These are phyloP conservation scores for Craniophora ligustri DNA, from an alignment of 2,888 invertebrate genomes.

Conservation along the genomic window DNA sequence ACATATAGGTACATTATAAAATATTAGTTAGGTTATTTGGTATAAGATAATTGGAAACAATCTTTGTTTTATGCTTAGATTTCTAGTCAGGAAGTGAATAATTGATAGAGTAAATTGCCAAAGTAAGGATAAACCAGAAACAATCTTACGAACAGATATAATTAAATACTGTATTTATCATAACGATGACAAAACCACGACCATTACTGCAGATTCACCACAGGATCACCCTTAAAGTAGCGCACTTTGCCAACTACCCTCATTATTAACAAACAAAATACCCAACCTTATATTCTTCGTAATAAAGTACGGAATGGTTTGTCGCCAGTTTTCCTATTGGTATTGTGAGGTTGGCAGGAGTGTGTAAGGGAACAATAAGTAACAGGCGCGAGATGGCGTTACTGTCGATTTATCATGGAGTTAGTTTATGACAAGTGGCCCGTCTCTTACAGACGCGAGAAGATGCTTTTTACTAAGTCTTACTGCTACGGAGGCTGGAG, in stretches of 20 bases:
- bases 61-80: too few species aligned
- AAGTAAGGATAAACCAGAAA: conserved; percentile 25
- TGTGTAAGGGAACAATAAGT: conserved; percentile 84
- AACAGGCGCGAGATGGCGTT: conserved; percentile 78
- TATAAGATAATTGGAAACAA: too few species aligned
- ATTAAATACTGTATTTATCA: conserved; percentile 81
- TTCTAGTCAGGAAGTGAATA: too few species aligned
- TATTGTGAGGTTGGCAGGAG: conserved; percentile 31
- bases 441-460: conserved; percentile 74
- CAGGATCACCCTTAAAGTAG: conserved; percentile 68
- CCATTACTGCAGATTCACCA: conserved; percentile 71
- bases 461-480: conserved; percentile 82
- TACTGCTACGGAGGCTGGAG: conserved; percentile 48
- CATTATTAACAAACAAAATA: background rate
- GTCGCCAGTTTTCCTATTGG: background rate
- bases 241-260: conserved; percentile 32
- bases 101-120: too few species aligned
- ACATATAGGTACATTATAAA: too few species aligned
- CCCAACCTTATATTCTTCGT: background rate
- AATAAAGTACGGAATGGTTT: conserved; percentile 47
- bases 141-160: conserved; percentile 66
- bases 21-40: too few species aligned
- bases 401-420: conserved; percentile 82
- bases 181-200: conserved; percentile 76
- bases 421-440: conserved; percentile 85